Conservation (phyloP, 2,113 vertebrate genomes). For the Neomonachus schauinslandi region DNA sequence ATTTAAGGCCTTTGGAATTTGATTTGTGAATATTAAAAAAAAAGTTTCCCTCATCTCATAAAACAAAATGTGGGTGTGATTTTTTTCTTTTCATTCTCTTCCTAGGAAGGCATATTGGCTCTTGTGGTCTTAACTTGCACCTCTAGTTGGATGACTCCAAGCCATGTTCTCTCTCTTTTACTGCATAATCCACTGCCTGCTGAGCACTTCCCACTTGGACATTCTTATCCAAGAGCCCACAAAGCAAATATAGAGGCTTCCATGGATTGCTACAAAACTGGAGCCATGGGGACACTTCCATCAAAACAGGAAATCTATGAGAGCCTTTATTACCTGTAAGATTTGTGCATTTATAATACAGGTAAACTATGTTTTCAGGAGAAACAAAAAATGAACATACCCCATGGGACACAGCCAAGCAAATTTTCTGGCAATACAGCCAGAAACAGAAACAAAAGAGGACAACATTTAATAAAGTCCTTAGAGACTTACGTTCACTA, state of each 20-base stretch:
- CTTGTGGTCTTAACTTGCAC: not conserved
- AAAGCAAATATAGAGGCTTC: not conserved
- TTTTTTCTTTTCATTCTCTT: not conserved
- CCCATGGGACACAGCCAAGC: not conserved
- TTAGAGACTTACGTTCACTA: not conserved
- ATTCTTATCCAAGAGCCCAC: not conserved
- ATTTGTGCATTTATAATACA: not conserved
- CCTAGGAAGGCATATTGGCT: not conserved
- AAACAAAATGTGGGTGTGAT: not conserved
- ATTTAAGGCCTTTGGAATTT: not conserved
- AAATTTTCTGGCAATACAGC: not conserved
- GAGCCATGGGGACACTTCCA: not conserved
- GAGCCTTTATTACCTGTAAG: not conserved
- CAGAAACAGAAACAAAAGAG: not conserved
- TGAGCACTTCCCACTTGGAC: not conserved
- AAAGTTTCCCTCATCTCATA: not conserved
- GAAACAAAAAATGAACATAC: conserved; percentile 3
- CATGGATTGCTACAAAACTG: not conserved
- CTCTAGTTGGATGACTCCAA: not conserved
- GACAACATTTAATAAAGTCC: not conserved
- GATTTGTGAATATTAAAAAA: not conserved
- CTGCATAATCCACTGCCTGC: not conserved
- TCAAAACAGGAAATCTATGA: not conserved
- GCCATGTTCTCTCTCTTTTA: not conserved
- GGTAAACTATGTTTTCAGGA: conserved; percentile 7